A percentile compares a stretch with the other conserved stretches of the same genome.
These are phyloP conservation scores for Drosophila gaucha DNA, from an alignment of 2,888 invertebrate genomes.

Conservation along the genomic window DNA sequence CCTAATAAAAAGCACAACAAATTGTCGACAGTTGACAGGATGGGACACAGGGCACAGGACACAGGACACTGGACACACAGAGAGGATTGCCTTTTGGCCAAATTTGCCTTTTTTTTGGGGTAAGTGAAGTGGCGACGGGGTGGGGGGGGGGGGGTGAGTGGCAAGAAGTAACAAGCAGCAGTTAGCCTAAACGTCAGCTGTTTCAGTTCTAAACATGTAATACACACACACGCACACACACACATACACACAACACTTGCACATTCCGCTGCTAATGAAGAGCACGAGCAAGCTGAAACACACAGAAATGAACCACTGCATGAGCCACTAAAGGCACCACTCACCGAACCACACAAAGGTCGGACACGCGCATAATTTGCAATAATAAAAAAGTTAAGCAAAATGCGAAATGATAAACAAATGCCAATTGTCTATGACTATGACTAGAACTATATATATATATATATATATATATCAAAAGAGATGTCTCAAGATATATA, in stretches of 20 bases:
- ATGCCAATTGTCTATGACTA: conserved; percentile 50
- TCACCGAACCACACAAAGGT: not conserved
- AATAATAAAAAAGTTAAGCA: conserved; percentile 5
- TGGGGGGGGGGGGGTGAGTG: not conserved
- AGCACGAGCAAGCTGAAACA: conserved; percentile 41
- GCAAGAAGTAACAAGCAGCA: conserved; percentile 52
- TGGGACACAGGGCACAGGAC: conserved; percentile 36
- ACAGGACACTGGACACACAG: not conserved
- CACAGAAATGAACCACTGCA: conserved; percentile 8
- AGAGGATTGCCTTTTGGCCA: conserved; percentile 24
- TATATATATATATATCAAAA: not conserved
- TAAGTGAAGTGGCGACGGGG: not conserved
- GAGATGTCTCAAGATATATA: not conserved
- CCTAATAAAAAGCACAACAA: conserved; percentile 76
- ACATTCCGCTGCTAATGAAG: conserved; percentile 65
- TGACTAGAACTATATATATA: not conserved
- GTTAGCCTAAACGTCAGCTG: conserved; percentile 16
- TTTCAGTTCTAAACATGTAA: conserved; percentile 37
- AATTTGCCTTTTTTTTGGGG: conserved; percentile 55
- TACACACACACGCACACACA: conserved; percentile 27
- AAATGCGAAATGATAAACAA: conserved; percentile 49
- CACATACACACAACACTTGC: conserved; percentile 20
- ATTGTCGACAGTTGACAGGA: conserved; percentile 67
- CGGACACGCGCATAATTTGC: conserved; percentile 15
- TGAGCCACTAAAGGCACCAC: conserved; percentile 4